A percentile compares a stretch with the other conserved stretches of the same genome.
Conservation (phyloP, 2,888 invertebrate genomes). For the Hermaeophaga mercurialis region DNA sequence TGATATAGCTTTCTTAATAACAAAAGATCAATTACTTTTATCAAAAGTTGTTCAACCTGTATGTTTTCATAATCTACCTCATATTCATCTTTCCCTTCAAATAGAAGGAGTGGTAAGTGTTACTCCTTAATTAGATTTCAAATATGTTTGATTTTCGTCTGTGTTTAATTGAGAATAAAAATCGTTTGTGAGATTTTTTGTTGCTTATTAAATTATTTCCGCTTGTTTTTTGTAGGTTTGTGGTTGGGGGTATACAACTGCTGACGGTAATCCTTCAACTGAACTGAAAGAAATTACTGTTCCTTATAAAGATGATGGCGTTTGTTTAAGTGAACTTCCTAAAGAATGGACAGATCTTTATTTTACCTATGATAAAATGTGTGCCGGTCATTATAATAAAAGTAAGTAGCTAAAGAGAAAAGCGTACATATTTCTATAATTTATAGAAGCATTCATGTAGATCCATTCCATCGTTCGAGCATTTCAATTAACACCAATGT, state of each 20-base stretch:
- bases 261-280: slow-evolving; percentile 40
- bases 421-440: not conserved
- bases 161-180: too few relatives aligned
- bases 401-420: too few relatives aligned
- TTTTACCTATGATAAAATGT: slow-evolving; percentile 45
- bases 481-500: too few relatives aligned
- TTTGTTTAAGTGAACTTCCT: slow-evolving; percentile 39
- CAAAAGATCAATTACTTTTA: slow-evolving; percentile 45
- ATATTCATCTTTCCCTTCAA: slow-evolving; percentile 13
- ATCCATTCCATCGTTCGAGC: too few relatives aligned
- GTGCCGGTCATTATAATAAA: slow-evolving; percentile 44
- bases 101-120: slow-evolving; percentile 41
- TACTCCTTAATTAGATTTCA: too few relatives aligned
- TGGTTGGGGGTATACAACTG: slow-evolving; percentile 50
- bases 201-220: too few relatives aligned
- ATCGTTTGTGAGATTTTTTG: too few relatives aligned
- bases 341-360: slow-evolving; percentile 35
- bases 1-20: slow-evolving; percentile 53
- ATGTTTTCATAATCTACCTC: slow-evolving; percentile 43
- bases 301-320: slow-evolving; percentile 35
- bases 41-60: slow-evolving; percentile 52
- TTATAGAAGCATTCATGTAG: not conserved
- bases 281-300: slow-evolving; percentile 42
- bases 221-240: too few relatives aligned
- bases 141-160: too few relatives aligned